Base-by-base conservation (phyloP, 2,888 invertebrate species). In the Camptogramma bilineatum region DNA sequence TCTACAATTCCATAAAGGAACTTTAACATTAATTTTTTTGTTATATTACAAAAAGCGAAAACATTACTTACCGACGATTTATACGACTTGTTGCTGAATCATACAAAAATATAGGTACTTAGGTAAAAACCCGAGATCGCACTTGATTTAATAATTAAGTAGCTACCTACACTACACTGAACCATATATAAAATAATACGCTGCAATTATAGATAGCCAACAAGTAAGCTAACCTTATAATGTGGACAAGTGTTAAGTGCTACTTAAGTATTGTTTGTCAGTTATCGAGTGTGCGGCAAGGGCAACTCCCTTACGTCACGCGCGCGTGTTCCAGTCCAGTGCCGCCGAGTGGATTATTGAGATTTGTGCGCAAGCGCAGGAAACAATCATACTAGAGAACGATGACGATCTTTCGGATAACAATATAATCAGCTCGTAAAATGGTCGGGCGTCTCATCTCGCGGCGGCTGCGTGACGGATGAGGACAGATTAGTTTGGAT, bases 331-430 rank as follows among this genome's bases (percentile, higher is more conserved):
- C 34, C 34, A 4, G 4, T 28, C 28, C 4, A 28, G 28, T 5
- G 28, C 28, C 18, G 42, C 18, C 28, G 53, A 54, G 4, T 39
- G 34, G 34, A 39, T 39, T 39, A 13, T 39, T 13, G 13, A 39
- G 19, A 52, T 48, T 34, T 28, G 54, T 55, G 59, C 60, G 64
- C 56, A 34, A 5, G 56, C 60, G 64, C 60, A 48, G 60, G 56
- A 65, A 60, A 48, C 31, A 42, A 52, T 55, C 60, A 55, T 10
- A 21, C 19, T 1, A 39, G 31, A 31, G 48, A 34, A 31, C 61
- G 59, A 59, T 64, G 62, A 44, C 67, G 61, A 9, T 56, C 18
- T 31, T 56, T 51, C 28, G 9, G 34, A 34, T 34, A 44, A 51
- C 44, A 17, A 28, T 1, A 2, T 44, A 53, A 58, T 46, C 44